phyloP scores from a whole-genome alignment of 2,113 vertebrate genomes.

The Neolamprologus toae region DNA sequence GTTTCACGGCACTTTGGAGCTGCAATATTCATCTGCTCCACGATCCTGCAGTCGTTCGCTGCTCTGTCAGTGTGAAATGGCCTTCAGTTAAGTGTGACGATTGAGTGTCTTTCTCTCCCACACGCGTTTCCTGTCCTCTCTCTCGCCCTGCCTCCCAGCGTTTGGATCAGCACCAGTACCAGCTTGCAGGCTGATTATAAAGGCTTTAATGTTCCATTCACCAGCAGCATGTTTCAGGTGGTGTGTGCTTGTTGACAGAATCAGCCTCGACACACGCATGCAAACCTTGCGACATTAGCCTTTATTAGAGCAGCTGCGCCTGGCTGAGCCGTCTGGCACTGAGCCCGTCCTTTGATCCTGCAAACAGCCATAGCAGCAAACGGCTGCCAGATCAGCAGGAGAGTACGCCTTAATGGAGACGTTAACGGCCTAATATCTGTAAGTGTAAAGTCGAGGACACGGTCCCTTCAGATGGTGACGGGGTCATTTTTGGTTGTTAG shows the following conservation, averaged over 20 bases:
- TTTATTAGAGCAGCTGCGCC: conserved; percentile 38
- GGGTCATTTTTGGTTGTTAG: not conserved
- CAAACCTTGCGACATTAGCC: conserved; percentile 16
- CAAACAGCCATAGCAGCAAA: not conserved
- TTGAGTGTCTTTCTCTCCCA: not conserved
- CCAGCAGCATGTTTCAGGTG: conserved; percentile 16
- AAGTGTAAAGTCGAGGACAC: not conserved
- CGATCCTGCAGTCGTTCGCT: not conserved
- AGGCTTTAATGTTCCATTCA: conserved; percentile 36
- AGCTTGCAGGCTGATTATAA: conserved; percentile 28
- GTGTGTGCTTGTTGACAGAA: not conserved
- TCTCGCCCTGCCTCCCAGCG: not conserved
- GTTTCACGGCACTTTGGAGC: not conserved
- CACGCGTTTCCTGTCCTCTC: not conserved
- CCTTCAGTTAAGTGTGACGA: conserved; percentile 5
- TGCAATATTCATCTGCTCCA: not conserved
- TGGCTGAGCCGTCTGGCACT: conserved; percentile 4
- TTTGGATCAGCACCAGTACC: conserved; percentile 25
- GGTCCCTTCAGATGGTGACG: not conserved
- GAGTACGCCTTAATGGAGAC: not conserved
- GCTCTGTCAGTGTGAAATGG: conserved; percentile 14
- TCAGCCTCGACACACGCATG: not conserved
- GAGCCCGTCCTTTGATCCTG: conserved; percentile 36
- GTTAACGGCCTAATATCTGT: not conserved
- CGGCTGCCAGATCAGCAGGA: not conserved